Evolutionary conservation across 2,113 vertebrate species (phyloP).

Genomic region (Melanotaenia duboulayi): DNA sequence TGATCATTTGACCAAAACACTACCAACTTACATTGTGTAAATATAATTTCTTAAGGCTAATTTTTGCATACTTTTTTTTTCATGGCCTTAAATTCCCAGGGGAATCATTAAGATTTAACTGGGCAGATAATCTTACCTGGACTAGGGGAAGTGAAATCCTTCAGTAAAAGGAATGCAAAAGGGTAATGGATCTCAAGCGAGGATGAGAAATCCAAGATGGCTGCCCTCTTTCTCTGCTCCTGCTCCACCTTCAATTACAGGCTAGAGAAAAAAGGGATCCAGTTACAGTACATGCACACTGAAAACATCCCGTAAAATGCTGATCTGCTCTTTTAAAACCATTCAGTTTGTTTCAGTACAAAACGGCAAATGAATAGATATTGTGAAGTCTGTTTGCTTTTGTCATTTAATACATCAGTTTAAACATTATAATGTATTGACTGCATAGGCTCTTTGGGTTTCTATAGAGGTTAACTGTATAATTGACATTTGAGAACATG

Average conservation of each 20-base stretch:
- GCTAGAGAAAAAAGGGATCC: conserved; percentile 55
- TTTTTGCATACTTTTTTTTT: not conserved
- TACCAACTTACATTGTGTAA: not conserved
- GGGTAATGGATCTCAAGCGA: conserved; percentile 65
- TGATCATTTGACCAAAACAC: not conserved
- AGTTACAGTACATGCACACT: conserved; percentile 38
- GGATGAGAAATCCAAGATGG: conserved; percentile 76
- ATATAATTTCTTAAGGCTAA: not conserved
- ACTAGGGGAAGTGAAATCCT: conserved; percentile 67
- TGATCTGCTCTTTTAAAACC: conserved; percentile 25
- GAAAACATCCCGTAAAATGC: conserved; percentile 29
- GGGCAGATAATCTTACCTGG: conserved; percentile 70
- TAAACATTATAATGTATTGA: conserved; percentile 1
- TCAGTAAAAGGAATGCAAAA: conserved; percentile 55
- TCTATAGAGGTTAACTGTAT: conserved; percentile 12
- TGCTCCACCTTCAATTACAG: conserved; percentile 62
- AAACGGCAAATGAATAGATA: conserved; percentile 19
- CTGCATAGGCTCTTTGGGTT: not conserved
- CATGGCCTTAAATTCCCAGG: conserved; percentile 73
- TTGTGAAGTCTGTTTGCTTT: conserved; percentile 47
- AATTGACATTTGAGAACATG: conserved; percentile 24
- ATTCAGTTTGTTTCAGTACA: conserved; percentile 25
- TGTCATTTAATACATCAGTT: conserved; percentile 18
- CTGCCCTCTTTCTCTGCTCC: conserved; percentile 45
- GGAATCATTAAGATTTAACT: conserved; percentile 80